These are phyloP conservation scores for Tragelaphus oryx DNA, from an alignment of 2,797 vertebrate species.

Conservation along the genomic window DNA sequence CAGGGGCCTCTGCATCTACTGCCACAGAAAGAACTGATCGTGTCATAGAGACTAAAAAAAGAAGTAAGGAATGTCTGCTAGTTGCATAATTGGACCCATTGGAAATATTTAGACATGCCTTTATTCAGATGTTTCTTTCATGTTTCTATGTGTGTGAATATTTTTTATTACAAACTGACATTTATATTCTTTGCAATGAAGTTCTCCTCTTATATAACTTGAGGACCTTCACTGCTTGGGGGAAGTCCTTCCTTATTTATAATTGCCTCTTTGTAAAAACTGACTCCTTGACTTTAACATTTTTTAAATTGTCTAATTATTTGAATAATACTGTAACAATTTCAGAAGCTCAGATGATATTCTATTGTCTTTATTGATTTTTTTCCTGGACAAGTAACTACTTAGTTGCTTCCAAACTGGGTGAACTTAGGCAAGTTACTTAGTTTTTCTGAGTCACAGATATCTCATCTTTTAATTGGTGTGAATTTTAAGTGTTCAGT, in stretches of 20 bases:
- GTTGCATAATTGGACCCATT: not conserved
- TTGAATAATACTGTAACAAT: not conserved
- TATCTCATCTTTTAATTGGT: not conserved
- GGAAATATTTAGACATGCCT: not conserved
- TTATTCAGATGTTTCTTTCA: not conserved
- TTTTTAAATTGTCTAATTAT: not conserved
- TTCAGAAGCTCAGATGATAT: not conserved
- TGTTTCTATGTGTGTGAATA: not conserved
- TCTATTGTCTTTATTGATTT: not conserved
- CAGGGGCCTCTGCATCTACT: not conserved
- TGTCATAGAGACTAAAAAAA: not conserved
- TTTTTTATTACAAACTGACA: constrained; percentile 10
- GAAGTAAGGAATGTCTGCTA: not conserved
- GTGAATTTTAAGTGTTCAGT: not conserved
- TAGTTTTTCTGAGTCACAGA: not conserved
- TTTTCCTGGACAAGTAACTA: not conserved
- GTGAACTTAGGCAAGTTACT: not conserved
- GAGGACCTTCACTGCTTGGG: not conserved
- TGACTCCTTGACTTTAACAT: not conserved
- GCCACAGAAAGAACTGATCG: not conserved
- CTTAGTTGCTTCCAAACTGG: not conserved
- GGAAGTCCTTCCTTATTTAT: not conserved
- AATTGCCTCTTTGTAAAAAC: not conserved
- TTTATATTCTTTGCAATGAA: constrained; percentile 16
- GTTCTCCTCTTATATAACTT: not conserved